Conservation (phyloP, 2,888 invertebrate species). For the Eupithecia dodoneata region DNA sequence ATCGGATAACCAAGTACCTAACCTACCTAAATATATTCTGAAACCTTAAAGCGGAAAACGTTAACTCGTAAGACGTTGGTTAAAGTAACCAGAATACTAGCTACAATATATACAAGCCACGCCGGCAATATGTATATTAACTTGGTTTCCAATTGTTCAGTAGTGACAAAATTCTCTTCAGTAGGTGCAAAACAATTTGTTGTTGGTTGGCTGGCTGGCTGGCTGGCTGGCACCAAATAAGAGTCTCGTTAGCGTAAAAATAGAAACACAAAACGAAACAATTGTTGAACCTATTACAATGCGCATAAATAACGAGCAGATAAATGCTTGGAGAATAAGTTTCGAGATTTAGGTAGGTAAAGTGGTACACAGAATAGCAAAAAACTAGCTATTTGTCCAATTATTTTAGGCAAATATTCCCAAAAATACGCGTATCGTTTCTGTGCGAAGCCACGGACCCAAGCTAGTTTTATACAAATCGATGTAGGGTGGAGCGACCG, state of each 20-base stretch:
- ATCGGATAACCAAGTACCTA: not conserved
- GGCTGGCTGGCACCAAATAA: constrained; percentile 9
- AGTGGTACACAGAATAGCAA: not conserved
- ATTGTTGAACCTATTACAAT: constrained; percentile 33
- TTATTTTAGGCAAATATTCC: not conserved
- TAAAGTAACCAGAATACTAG: not conserved
- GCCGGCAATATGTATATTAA: not conserved
- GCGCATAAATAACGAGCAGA: constrained; percentile 38
- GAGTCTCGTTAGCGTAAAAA: constrained; percentile 26
- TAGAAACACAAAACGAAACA: constrained; percentile 34
- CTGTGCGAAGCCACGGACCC: not conserved
- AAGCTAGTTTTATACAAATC: constrained; percentile 10
- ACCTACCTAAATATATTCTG: not conserved
- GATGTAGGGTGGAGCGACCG: constrained; percentile 17
- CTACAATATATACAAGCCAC: not conserved
- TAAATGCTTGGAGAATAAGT: constrained; percentile 13
- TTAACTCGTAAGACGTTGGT: not conserved
- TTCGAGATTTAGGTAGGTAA: not conserved
- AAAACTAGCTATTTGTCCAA: not conserved
- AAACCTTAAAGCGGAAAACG: not conserved
- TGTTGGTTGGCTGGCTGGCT: not conserved
- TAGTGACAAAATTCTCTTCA: not conserved
- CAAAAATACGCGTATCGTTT: not conserved
- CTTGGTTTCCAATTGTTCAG: not conserved
- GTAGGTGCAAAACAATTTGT: not conserved